phyloP scores from a whole-genome alignment of 2,888 invertebrate genomes.

The Agrochola lychnidis region DNA sequence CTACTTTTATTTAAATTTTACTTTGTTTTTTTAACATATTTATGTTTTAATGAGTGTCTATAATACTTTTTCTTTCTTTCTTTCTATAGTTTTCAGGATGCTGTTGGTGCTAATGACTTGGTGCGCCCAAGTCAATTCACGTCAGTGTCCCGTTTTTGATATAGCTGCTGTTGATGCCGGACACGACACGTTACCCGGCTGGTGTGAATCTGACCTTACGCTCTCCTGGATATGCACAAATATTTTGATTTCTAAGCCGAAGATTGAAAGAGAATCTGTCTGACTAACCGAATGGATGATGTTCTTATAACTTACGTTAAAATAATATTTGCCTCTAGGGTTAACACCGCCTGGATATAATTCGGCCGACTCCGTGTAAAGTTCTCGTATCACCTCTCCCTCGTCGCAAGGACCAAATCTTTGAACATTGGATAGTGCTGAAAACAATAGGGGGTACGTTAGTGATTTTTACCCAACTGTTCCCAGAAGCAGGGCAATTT shows the following conservation, averaged over 20 bases:
- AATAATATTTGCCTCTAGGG: background rate
- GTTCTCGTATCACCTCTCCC: constrained; percentile 68
- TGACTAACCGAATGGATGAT: background rate
- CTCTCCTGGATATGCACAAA: background rate
- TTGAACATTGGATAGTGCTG: constrained; percentile 69
- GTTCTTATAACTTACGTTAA: constrained; percentile 16
- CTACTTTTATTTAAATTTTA: too few species aligned
- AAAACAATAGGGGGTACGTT: background rate
- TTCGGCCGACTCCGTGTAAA: constrained; percentile 70
- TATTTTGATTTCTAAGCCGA: background rate
- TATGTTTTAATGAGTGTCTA: too few species aligned
- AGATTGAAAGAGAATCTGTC: background rate
- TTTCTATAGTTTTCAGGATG: too few species aligned
- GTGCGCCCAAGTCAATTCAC: background rate
- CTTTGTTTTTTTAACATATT: too few species aligned
- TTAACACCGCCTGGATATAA: too few species aligned
- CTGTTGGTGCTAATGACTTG: background rate
- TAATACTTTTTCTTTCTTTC: too few species aligned
- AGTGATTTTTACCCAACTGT: background rate
- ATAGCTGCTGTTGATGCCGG: background rate
- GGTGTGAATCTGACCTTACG: background rate
- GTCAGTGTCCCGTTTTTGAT: background rate
- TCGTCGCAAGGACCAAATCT: constrained; percentile 75
- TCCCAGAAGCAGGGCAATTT: too few species aligned
- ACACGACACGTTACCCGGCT: background rate